phyloP scores from a whole-genome alignment of 2,113 vertebrate species.

The Erythrocercus mccallii region DNA sequence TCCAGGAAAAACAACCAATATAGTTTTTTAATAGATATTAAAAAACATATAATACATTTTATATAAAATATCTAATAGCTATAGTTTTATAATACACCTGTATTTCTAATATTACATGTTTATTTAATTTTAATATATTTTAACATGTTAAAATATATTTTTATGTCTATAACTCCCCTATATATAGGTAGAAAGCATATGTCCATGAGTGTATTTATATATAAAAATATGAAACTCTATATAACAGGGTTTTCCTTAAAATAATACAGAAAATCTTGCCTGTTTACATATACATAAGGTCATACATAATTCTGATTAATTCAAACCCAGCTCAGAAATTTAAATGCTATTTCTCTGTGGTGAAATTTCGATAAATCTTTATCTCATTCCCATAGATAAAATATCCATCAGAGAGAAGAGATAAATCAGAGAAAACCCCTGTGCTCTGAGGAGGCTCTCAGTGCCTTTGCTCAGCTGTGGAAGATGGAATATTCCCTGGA shows the following conservation, averaged over 20 bases:
- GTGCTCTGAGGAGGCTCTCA: neutral
- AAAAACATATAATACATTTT: too few species aligned
- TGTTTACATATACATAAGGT: neutral
- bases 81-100: rapidly evolving
- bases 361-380: neutral
- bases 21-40: rapidly evolving
- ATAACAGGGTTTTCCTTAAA: neutral
- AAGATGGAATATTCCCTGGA: rapidly evolving
- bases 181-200: neutral
- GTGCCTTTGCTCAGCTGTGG: rapidly evolving
- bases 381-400: neutral
- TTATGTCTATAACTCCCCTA: neutral
- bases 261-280: neutral
- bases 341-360: neutral
- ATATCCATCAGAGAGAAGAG: neutral
- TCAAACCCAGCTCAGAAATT: neutral
- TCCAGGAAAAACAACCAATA: neutral
- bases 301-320: neutral
- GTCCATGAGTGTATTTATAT: too few species aligned
- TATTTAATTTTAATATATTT: too few species aligned
- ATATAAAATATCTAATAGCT: neutral
- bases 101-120: neutral
- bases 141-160: neutral
- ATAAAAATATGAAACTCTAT: neutral
- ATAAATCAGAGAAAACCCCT: neutral